Evolutionary conservation across 2,113 vertebrate genomes (phyloP), one percentile per base, ranked within the genome.

Genomic region (Scatophagus argus): DNA sequence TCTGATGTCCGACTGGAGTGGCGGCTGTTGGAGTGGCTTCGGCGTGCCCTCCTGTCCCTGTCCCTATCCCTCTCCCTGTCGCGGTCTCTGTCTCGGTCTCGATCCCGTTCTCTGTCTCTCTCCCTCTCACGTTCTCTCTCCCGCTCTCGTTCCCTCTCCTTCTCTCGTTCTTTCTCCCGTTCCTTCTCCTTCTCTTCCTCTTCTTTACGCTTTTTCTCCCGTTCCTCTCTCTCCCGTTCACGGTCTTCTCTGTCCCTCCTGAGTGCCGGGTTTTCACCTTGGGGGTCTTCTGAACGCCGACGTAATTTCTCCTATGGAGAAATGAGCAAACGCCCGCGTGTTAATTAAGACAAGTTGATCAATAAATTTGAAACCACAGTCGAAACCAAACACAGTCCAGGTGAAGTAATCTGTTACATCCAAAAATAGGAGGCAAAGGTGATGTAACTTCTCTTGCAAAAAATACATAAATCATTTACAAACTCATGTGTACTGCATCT

Each of bases 1-100:
- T 99, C 98, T 8, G 98, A 99, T 0, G 97, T 92, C 47, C 96
- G 94, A 86, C 98, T 98, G 4, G 97, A 98, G 83, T 99, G 97
- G 63, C 97, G 94, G 86, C 97, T 99, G 83, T 96, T 94, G 0
- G 97, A 99, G 81, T 96, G 95, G 90, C 98, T 99, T 67, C 97
- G 94, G 59, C 97, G 96, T n/a, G 95, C 94, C 63, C 97, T 95
- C 31, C 96, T 95, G 63, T 99, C 97, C 64, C 74, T 36, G 2
- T 99, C 97, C 17, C 94, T 85, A 55, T 97, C 96, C 31, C 95
- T 77, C 10, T 97, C 97, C 9, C 95, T 79, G 56, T 96, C 96
- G 51, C 93, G 11, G 0, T 77, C 92, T 52, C 94, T 88, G 54
- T 97, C 96, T 41, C 95, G 74, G 12, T 97, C 96, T 14, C 95